phyloP scores from a whole-genome alignment of 2,113 vertebrate species.

The Phainopepla nitens region DNA sequence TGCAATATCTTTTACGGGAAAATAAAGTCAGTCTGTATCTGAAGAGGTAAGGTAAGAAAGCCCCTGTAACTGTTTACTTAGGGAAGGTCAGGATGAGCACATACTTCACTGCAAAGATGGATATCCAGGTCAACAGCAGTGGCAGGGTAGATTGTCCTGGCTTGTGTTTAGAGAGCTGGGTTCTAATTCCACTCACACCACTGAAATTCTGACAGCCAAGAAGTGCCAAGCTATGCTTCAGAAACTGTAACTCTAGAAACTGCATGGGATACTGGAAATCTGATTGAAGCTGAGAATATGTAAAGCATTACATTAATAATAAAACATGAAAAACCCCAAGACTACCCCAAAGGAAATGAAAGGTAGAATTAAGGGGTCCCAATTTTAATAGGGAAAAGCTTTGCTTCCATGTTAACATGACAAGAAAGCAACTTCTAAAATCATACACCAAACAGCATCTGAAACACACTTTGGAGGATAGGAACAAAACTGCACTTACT shows the following conservation, averaged over 20 bases:
- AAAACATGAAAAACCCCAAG: background rate
- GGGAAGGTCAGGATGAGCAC: background rate
- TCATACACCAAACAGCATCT: background rate
- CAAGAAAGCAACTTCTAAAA: background rate
- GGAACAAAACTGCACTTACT: slow-evolving; percentile 71
- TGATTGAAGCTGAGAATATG: background rate
- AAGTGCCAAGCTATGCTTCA: background rate
- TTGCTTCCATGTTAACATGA: background rate
- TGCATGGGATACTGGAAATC: background rate
- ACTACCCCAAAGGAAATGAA: background rate
- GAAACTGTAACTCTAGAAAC: background rate
- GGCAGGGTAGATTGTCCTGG: background rate
- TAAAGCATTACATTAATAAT: background rate
- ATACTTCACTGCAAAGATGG: background rate
- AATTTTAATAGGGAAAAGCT: background rate
- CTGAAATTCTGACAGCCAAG: background rate
- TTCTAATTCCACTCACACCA: background rate
- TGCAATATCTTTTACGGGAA: background rate
- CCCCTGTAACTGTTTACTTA: background rate
- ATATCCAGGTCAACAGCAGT: background rate
- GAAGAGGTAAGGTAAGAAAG: background rate
- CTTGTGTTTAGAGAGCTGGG: background rate
- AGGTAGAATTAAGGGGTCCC: background rate
- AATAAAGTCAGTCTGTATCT: background rate
- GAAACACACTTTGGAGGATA: background rate